phyloP scores from a whole-genome alignment of 2,888 invertebrate genomes.

The Melolontha melolontha region DNA sequence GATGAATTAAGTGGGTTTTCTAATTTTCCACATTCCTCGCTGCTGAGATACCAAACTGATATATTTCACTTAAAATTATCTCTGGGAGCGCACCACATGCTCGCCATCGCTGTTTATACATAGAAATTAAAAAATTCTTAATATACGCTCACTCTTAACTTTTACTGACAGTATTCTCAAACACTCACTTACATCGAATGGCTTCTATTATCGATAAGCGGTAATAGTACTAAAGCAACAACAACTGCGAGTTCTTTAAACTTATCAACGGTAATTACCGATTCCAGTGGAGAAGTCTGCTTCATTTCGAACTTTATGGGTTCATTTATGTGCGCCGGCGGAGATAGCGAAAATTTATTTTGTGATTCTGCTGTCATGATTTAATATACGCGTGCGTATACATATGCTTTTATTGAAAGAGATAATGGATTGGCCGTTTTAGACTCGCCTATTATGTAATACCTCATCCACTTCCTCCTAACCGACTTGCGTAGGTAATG shows the following conservation, averaged over 20 bases:
- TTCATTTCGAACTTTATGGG: constrained; percentile 39
- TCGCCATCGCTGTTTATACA: background rate
- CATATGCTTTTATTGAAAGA: constrained; percentile 31
- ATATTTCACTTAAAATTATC: constrained; percentile 25
- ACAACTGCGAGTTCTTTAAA: constrained; percentile 34
- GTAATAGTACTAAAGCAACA: constrained; percentile 16
- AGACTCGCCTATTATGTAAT: constrained; percentile 27
- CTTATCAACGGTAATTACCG: constrained; percentile 37
- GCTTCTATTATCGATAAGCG: constrained; percentile 27
- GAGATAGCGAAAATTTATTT: constrained; percentile 39
- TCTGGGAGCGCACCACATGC: background rate
- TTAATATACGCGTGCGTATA: constrained; percentile 15
- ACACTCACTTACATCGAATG: constrained; percentile 25
- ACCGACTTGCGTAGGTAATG: constrained; percentile 30
- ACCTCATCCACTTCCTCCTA: constrained; percentile 18
- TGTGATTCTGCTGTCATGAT: constrained; percentile 31
- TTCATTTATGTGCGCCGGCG: constrained; percentile 27
- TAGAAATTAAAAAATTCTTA: constrained; percentile 16
- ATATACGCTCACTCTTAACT: constrained; percentile 19
- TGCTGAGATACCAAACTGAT: too few relatives aligned
- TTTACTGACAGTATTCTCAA: constrained; percentile 37
- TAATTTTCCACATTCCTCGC: too few relatives aligned
- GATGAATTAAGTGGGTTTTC: too few relatives aligned
- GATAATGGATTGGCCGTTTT: constrained; percentile 34
- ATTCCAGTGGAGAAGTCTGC: constrained; percentile 34